Conservation (phyloP, 2,888 invertebrate species). For the Drosophila meridiana region DNA sequence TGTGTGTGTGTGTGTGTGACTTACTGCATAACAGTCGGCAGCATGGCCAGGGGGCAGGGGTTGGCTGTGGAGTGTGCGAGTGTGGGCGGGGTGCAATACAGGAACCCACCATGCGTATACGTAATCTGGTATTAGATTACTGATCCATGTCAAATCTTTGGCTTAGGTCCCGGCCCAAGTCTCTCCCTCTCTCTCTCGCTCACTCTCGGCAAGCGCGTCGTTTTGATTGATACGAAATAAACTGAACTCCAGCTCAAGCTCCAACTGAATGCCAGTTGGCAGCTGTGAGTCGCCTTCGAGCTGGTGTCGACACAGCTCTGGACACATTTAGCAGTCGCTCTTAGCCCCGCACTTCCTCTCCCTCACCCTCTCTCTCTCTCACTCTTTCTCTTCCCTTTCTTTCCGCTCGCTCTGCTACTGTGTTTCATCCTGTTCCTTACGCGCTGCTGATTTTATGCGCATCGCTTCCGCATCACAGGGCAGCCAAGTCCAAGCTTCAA, state of each 20-base stretch:
- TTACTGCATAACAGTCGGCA: conserved; percentile 40
- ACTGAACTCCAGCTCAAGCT: conserved; percentile 18
- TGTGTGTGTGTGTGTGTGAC: conserved; percentile 28
- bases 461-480: conserved; percentile 71
- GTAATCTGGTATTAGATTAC: conserved; percentile 85
- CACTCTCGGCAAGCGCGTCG: conserved; percentile 58
- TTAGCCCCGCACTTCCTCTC: neutral
- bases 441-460: conserved; percentile 74
- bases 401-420: neutral
- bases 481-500: conserved; percentile 54
- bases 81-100: conserved; percentile 48
- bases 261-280: conserved; percentile 21
- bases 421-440: conserved; percentile 55
- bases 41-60: neutral
- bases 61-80: neutral
- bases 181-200: neutral
- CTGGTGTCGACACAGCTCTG: conserved; percentile 39
- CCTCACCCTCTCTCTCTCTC: neutral
- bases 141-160: conserved; percentile 85
- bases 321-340: conserved; percentile 22
- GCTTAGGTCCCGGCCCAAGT: conserved; percentile 73
- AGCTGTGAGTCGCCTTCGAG: conserved; percentile 13
- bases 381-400: neutral
- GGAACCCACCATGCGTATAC: conserved; percentile 82
- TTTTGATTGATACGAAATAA: conserved; percentile 78